Evolutionary conservation across 2,888 invertebrate genomes (phyloP), one percentile per base, ranked within the genome.

Genomic region (Sesamia inferens): DNA sequence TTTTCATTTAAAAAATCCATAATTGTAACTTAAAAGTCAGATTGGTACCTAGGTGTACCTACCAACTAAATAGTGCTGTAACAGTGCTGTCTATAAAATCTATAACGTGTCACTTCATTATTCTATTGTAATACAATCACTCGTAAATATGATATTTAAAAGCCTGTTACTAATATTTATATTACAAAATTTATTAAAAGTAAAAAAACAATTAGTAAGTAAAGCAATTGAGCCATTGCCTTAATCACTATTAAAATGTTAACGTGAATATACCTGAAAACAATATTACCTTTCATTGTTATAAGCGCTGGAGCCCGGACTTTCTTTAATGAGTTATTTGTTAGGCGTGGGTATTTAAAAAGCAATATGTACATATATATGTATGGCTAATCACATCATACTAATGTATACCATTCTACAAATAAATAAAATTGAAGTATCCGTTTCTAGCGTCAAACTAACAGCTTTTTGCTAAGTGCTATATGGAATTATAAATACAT

Each of bases 221-320:
- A 51, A 55, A 67, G 13, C 39, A 61, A 76, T 54, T 61, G 16
- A 42, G 31, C 66, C 16, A 61, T 58, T 68, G 14, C n/a, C 54
- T 75, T 54, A 16, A 59, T 59, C 44, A 31, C 14, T 8, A 39
- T 58, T 42, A 39, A 48, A 10, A 7, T 48, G 68, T 74, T n/a
- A 42, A 76, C 54, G 16, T 55, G 16, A 19, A 7, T 47, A 47
- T 61, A 24, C 57, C 10, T 63, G 19, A 71, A n/a, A 22, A 31
- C 31, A 31, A 54, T 10, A 67, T 24, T 68, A n/a, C 31, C 54
- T 54, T 39, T 48, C n/a, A n/a, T n/a, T n/a, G n/a, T n/a, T n/a
- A n/a, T n/a, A n/a, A n/a, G n/a, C n/a, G n/a, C n/a, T n/a, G n/a
- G n/a, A n/a, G n/a, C n/a, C n/a, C n/a, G n/a, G n/a, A n/a, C n/a